Evolutionary conservation across 2,888 invertebrate genomes (phyloP).

Genomic region (Steinernema carpocapsae): DNA sequence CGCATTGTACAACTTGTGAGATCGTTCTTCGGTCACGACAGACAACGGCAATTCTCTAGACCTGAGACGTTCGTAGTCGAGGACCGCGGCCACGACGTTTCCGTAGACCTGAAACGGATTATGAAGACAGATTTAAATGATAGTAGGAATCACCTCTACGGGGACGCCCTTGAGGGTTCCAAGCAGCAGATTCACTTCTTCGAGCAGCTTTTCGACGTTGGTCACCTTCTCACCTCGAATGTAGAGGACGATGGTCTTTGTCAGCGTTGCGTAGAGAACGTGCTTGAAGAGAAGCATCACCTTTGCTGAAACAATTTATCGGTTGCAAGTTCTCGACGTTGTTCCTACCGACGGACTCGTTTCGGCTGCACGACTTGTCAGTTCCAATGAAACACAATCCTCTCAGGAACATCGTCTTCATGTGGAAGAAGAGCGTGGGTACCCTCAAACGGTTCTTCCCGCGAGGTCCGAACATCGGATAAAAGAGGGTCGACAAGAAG

Average conservation of each 20-base stretch:
- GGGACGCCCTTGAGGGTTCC: background rate
- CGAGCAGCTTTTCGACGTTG: background rate
- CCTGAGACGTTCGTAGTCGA: too few species aligned
- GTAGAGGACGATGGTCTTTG: background rate
- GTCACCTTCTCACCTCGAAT: background rate
- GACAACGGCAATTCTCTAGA: background rate
- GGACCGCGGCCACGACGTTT: background rate
- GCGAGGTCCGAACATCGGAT: background rate
- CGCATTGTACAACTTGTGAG: background rate
- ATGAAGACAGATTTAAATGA: too few species aligned
- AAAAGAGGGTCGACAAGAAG: background rate
- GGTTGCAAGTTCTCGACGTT: too few species aligned
- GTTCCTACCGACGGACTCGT: background rate
- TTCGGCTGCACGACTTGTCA: background rate
- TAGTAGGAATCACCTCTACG: background rate
- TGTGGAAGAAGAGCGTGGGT: conserved; percentile 11
- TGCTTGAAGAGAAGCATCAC: conserved; percentile 2
- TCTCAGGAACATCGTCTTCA: conserved; percentile 16
- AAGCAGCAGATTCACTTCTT: background rate
- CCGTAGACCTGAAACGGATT: background rate
- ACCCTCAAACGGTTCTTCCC: conserved; percentile 3
- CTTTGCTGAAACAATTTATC: background rate
- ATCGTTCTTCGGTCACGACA: background rate
- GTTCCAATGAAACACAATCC: conserved; percentile 19
- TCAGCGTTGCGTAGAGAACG: background rate